These are phyloP conservation scores for Gobius niger DNA, from an alignment of 2,113 vertebrate genomes.

Conservation along the genomic window DNA sequence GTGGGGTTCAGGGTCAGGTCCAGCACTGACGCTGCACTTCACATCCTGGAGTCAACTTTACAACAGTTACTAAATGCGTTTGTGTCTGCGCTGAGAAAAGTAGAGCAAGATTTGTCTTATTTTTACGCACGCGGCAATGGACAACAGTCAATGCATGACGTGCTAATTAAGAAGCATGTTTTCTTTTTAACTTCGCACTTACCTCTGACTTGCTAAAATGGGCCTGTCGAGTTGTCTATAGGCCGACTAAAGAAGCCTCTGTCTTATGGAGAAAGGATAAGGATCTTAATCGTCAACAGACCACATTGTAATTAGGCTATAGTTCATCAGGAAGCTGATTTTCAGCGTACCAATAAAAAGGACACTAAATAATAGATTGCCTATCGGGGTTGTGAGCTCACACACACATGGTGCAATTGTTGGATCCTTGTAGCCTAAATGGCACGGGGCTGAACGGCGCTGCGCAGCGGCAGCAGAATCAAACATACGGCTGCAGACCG, in stretches of 20 bases:
- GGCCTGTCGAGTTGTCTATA: too few species aligned
- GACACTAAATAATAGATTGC: too few species aligned
- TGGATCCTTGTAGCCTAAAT: not conserved
- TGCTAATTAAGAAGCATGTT: too few species aligned
- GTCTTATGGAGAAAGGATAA: too few species aligned
- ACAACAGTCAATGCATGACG: not conserved
- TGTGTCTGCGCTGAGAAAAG: not conserved
- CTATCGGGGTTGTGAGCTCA: too few species aligned
- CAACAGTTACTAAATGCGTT: not conserved
- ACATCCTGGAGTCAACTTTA: not conserved
- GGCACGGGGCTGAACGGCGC: not conserved
- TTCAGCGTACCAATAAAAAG: too few species aligned
- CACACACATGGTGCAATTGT: not conserved
- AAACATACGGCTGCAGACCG: not conserved
- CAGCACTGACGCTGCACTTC: not conserved
- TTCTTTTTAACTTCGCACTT: too few species aligned
- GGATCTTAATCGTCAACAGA: too few species aligned
- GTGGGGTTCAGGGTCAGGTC: conserved; percentile 12
- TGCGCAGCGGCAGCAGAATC: conserved; percentile 17
- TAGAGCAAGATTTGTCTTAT: not conserved
- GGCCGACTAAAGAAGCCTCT: too few species aligned
- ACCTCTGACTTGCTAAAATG: too few species aligned
- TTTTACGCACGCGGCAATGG: not conserved
- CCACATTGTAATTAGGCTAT: too few species aligned
- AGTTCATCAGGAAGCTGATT: too few species aligned